Base-by-base conservation (phyloP, 2,888 invertebrate genomes). In the Rotaria sp. region DNA sequence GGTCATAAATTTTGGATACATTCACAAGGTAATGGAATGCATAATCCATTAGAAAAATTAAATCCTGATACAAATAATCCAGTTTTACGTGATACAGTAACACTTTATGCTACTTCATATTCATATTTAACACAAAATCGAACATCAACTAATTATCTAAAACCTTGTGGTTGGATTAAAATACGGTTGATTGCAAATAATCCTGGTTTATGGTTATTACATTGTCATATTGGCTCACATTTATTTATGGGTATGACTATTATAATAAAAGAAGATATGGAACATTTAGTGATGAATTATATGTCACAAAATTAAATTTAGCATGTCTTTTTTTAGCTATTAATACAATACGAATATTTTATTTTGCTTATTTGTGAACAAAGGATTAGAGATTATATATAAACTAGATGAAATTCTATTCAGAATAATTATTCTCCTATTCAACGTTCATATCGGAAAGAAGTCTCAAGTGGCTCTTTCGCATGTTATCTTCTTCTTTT, bases 141-240 rank as follows among this genome's bases (percentile, higher is more conserved):
- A 45, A 3, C 45, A 5, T 15, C 4, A 38, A 26, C 45, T 26
- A 80, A 80, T 45, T 45, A 80, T 45, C 10, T 11, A 80, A 24
- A 80, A 45, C 15, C 80, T 7, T 45, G 74, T 8, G 86, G 85
- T 48, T 86, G 74, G 75, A 18, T n/a, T 2, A 84, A 84, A 45
- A 0, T 86, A 48, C 57, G 84, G 30, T 74, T 86, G 3, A 59
- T 59, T 1, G 75, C 86, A 15, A 45, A 85, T 57, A 86, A 86
- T 90, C 92, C 94, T 93, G 94, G 95, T n/a, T 95, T 94, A 89
- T 96, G 95, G 95, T 90, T 96, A 3, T 95, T 96, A 91, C 96
- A 96, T 89, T 96, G 96, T 90, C 96, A 96, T 90, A 94, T 96
- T 86, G 95, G 95, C 89, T 95, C 95, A 89, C 96, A 96, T 89